phyloP scores from a whole-genome alignment of 1,140 invertebrate genomes.

The Ceratina australensis region DNA sequence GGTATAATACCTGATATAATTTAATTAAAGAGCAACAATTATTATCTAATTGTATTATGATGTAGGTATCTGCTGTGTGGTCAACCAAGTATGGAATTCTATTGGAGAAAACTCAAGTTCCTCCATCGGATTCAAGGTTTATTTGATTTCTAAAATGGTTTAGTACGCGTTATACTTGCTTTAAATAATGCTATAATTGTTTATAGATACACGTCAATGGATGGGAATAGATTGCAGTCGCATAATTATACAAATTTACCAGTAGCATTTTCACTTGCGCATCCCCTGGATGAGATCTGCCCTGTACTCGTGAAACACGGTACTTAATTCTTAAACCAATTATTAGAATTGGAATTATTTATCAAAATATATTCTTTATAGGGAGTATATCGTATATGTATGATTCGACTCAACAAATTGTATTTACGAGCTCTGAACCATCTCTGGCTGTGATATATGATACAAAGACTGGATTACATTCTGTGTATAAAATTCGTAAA shows the following conservation, averaged over 20 bases:
- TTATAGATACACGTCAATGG: slow-evolving; percentile 66
- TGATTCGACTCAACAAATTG: slow-evolving; percentile 81
- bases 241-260: slow-evolving; percentile 67
- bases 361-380: slow-evolving; percentile 56
- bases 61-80: slow-evolving; percentile 83
- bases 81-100: slow-evolving; percentile 88
- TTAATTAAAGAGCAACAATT: neutral
- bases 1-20: slow-evolving; percentile 78
- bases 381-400: slow-evolving; percentile 81
- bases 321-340: slow-evolving; percentile 45
- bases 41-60: slow-evolving; percentile 5
- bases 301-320: slow-evolving; percentile 89
- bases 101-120: slow-evolving; percentile 82
- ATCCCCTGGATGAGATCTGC: slow-evolving; percentile 93
- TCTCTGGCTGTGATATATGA: slow-evolving; percentile 89
- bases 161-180: neutral
- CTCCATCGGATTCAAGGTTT: slow-evolving; percentile 63
- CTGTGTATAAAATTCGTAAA: slow-evolving; percentile 89
- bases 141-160: slow-evolving; percentile 6
- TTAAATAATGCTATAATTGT: neutral
- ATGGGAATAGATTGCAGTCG: slow-evolving; percentile 67
- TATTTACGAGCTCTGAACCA: slow-evolving; percentile 83
- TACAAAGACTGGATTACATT: slow-evolving; percentile 87
- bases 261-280: slow-evolving; percentile 87
- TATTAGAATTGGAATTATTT: neutral